Conservation (phyloP, 1,140 invertebrate genomes). For the Lucilia sericata region DNA sequence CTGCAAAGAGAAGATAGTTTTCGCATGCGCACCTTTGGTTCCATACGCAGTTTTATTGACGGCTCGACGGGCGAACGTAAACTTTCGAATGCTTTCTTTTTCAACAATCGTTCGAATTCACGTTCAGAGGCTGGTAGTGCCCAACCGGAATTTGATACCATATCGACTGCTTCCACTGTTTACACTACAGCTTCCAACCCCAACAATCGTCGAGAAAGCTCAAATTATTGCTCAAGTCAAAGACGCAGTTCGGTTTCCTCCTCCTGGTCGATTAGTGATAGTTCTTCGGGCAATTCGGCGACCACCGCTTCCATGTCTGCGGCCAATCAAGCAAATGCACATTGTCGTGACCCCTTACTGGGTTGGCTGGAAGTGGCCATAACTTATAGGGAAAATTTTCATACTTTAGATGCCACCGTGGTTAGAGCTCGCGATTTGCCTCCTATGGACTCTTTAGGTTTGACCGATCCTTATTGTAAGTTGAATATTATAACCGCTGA, state of each 20-base stretch:
- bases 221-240: slow-evolving; percentile 50
- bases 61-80: slow-evolving; percentile 59
- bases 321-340: slow-evolving; percentile 41
- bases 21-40: slow-evolving; percentile 62
- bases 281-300: slow-evolving; percentile 62
- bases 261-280: slow-evolving; percentile 65
- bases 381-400: slow-evolving; percentile 80
- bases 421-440: slow-evolving; percentile 80
- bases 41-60: slow-evolving; percentile 65
- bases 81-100: slow-evolving; percentile 64
- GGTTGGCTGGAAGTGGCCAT: slow-evolving; percentile 82
- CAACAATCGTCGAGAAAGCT: slow-evolving; percentile 57
- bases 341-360: slow-evolving; percentile 68
- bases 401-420: slow-evolving; percentile 83
- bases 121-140: slow-evolving; percentile 42
- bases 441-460: slow-evolving; percentile 89
- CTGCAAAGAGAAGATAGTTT: slow-evolving; percentile 64
- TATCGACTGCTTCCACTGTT: slow-evolving; percentile 56
- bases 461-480: slow-evolving; percentile 93
- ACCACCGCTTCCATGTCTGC: slow-evolving; percentile 51
- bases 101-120: slow-evolving; percentile 54
- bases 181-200: slow-evolving; percentile 46
- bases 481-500: slow-evolving; percentile 78
- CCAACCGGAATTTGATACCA: slow-evolving; percentile 55
- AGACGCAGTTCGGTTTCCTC: slow-evolving; percentile 64